Conservation (phyloP, 2,888 invertebrate species). For the Campopleginae sp. region DNA sequence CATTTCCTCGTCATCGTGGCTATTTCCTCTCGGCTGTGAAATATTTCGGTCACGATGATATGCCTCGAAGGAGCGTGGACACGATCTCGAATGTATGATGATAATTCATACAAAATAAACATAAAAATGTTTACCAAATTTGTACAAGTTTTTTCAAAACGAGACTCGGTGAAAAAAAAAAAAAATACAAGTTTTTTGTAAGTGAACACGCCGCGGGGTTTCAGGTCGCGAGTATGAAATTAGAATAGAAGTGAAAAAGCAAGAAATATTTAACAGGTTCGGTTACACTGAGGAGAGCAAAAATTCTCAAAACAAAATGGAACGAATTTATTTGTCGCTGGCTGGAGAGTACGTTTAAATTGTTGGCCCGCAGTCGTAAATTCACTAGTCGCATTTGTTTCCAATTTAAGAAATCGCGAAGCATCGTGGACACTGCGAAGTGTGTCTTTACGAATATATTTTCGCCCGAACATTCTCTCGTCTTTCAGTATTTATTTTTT, state of each 20-base stretch:
- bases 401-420: slow-evolving; percentile 77
- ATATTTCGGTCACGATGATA: slow-evolving; percentile 1
- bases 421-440: slow-evolving; percentile 4
- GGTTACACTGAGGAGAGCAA: background rate
- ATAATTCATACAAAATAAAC: background rate
- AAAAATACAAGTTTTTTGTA: background rate
- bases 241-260: slow-evolving; percentile 8
- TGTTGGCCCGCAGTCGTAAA: slow-evolving; percentile 74
- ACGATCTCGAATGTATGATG: slow-evolving; percentile 16
- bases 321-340: slow-evolving; percentile 61
- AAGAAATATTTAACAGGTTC: background rate
- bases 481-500: slow-evolving; percentile 15
- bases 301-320: slow-evolving; percentile 32
- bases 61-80: background rate
- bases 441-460: slow-evolving; percentile 33
- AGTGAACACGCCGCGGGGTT: background rate
- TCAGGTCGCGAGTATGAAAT: slow-evolving; percentile 1
- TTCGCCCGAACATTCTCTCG: slow-evolving; percentile 35
- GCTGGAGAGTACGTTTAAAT: slow-evolving; percentile 71
- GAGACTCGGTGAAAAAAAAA: background rate
- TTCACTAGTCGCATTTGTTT: slow-evolving; percentile 76
- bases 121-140: background rate
- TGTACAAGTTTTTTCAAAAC: background rate
- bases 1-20: background rate
- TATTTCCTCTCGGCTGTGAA: background rate